phyloP scores from a whole-genome alignment of 2,113 vertebrate species.

The Lepisosteus osseus region DNA sequence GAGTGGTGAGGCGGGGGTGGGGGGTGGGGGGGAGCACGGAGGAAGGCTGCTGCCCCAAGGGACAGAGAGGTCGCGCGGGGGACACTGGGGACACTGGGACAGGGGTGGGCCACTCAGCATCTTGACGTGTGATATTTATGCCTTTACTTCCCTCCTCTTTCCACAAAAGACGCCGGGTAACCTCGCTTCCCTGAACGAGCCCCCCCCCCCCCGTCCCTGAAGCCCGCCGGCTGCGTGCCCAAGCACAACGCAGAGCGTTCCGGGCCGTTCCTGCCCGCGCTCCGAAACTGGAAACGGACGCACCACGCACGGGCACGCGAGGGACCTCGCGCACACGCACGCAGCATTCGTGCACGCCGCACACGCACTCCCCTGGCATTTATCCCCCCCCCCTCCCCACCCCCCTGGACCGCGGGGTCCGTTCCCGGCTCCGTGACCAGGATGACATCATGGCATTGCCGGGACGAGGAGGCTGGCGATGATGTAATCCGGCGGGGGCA shows the following conservation, averaged over 20 bases:
- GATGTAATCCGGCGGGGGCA: too few relatives aligned
- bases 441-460: too few relatives aligned
- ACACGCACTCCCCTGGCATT: conserved; percentile 37
- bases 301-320: conserved; percentile 11
- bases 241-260: too few relatives aligned
- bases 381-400: background rate
- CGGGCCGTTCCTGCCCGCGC: conserved; percentile 17
- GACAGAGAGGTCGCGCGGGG: conserved; percentile 13
- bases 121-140: too few relatives aligned
- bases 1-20: conserved; percentile 47
- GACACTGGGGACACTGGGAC: conserved; percentile 26
- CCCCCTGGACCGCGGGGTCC: background rate
- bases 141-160: too few relatives aligned
- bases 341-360: conserved; percentile 14
- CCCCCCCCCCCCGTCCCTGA: background rate
- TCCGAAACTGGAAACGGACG: conserved; percentile 39
- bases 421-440: too few relatives aligned
- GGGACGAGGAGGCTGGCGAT: too few relatives aligned
- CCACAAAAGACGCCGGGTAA: too few relatives aligned
- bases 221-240: too few relatives aligned
- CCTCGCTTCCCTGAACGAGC: conserved; percentile 7
- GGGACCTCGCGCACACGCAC: conserved; percentile 21
- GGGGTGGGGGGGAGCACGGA: conserved; percentile 3
- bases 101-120: conserved; percentile 10
- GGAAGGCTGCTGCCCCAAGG: background rate